Conservation (phyloP, 2,888 invertebrate species). For the Drosophila paramelanica region DNA sequence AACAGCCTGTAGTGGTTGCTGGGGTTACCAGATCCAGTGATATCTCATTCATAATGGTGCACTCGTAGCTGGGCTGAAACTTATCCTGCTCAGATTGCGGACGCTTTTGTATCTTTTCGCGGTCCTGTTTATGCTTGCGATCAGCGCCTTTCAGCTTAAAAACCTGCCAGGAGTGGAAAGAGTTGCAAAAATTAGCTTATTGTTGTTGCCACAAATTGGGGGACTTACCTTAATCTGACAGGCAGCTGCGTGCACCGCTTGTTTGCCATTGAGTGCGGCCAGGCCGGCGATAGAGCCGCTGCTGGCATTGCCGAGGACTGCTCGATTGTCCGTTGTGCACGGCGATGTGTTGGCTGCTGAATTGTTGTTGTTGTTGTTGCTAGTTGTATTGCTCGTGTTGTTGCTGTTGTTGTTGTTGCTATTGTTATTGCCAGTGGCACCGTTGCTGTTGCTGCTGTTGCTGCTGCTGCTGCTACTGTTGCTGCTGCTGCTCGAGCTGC, state of each 20-base stretch:
- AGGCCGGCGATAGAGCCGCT: slow-evolving; percentile 35
- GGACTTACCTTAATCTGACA: slow-evolving; percentile 95
- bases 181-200: neutral
- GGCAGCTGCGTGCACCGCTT: slow-evolving; percentile 95
- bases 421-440: slow-evolving; percentile 6
- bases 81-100: slow-evolving; percentile 94
- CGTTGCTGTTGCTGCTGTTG: slow-evolving; percentile 8
- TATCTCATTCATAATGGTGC: slow-evolving; percentile 96
- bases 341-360: slow-evolving; percentile 22
- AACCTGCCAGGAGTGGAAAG: slow-evolving; percentile 84
- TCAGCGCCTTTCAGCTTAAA: slow-evolving; percentile 98
- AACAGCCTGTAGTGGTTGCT: slow-evolving; percentile 78
- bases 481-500: slow-evolving; percentile 36
- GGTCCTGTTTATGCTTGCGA: slow-evolving; percentile 97
- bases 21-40: slow-evolving; percentile 84
- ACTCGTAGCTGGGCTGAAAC: slow-evolving; percentile 97
- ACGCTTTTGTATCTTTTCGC: slow-evolving; percentile 95
- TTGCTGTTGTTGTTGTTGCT: slow-evolving; percentile 16
- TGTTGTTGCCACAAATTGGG: neutral
- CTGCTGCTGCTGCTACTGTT: slow-evolving; percentile 20
- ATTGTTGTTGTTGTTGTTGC: slow-evolving; percentile 41
- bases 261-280: slow-evolving; percentile 83
- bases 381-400: slow-evolving; percentile 30
- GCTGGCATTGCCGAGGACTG: slow-evolving; percentile 47
- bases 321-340: slow-evolving; percentile 57